Conservation (phyloP, 35 echinoderm and acorn worm species). For the Apostichopus parvimensis region DNA sequence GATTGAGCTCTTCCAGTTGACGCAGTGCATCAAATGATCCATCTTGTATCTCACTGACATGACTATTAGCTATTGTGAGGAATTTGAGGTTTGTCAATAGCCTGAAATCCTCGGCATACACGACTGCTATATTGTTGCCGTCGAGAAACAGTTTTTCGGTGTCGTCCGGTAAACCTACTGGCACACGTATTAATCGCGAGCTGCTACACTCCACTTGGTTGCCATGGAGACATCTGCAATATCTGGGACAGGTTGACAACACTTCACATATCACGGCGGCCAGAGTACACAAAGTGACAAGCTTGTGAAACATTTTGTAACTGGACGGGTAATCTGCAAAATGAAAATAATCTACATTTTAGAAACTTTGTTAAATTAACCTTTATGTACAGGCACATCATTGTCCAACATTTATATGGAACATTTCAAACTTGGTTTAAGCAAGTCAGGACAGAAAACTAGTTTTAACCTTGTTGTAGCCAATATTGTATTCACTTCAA, state of each 20-base stretch:
- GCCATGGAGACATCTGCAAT: conserved; percentile 38
- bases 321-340: not conserved
- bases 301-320: not conserved
- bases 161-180: conserved; percentile 15
- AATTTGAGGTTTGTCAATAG: conserved; percentile 16
- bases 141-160: conserved; percentile 38
- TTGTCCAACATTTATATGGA: no score
- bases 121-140: conserved; percentile 31
- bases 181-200: conserved; percentile 12
- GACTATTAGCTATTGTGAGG: conserved; percentile 45
- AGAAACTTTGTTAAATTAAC: no score
- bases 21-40: conserved; percentile 6
- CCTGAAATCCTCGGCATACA: conserved; percentile 43
- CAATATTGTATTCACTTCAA: no score
- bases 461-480: no score
- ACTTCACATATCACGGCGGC: not conserved
- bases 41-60: conserved; percentile 36
- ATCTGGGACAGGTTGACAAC: not conserved
- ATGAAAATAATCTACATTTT: no score
- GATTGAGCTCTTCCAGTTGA: conserved; percentile 32
- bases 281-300: not conserved
- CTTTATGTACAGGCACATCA: no score
- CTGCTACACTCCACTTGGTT: conserved; percentile 52
- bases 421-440: no score
- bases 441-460: no score